Conservation (phyloP, 2,888 invertebrate genomes). For the Acanthosoma haemorrhoidale region DNA sequence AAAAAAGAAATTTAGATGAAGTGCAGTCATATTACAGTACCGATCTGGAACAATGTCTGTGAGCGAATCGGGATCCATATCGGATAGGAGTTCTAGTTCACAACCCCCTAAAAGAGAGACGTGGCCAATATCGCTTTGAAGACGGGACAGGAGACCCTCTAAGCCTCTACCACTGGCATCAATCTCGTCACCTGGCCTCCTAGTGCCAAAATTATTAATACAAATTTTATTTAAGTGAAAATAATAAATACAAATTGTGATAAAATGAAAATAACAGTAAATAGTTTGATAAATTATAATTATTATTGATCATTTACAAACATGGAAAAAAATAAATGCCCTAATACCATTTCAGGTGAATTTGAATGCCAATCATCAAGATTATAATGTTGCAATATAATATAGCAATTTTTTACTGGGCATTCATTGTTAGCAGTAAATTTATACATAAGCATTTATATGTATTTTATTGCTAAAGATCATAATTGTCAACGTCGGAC, state of each 20-base stretch:
- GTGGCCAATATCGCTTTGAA: constrained; percentile 76
- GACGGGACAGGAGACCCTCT: constrained; percentile 64
- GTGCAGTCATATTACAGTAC: no score
- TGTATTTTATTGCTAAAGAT: no score
- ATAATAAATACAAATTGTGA: neutral
- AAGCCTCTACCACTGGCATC: constrained; percentile 49
- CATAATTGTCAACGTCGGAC: no score
- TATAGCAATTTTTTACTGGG: no score
- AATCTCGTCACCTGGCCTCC: constrained; percentile 50
- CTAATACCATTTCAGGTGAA: no score
- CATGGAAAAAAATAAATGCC: no score
- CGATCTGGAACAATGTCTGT: constrained; percentile 72
- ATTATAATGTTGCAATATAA: no score
- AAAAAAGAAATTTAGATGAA: no score
- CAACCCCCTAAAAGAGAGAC: constrained; percentile 78
- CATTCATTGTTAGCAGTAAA: no score
- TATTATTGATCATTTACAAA: no score
- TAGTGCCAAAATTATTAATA: neutral
- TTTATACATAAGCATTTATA: no score
- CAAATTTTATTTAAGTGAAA: neutral
- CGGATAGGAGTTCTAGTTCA: constrained; percentile 76
- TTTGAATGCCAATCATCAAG: no score
- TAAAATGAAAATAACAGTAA: neutral
- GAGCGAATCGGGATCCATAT: constrained; percentile 84
- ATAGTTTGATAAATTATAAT: neutral